Evolutionary conservation across 2,113 vertebrate species (phyloP).

Genomic region (Neodon shergylaensis): DNA sequence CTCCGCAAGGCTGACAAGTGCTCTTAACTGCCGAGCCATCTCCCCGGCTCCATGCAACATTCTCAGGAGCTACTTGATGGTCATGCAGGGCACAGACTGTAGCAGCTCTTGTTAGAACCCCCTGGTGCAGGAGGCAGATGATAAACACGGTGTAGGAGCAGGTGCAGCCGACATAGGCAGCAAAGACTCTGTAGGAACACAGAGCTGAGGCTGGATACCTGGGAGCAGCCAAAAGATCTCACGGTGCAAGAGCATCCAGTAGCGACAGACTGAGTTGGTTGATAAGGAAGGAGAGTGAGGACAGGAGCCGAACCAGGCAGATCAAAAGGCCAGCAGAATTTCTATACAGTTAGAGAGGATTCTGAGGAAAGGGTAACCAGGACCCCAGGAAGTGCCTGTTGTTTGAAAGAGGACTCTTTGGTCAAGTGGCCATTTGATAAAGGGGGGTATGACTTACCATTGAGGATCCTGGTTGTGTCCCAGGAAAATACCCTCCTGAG

Average conservation of each 20-base stretch:
- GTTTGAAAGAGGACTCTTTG: not conserved
- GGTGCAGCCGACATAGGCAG: not conserved
- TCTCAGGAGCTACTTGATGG: not conserved
- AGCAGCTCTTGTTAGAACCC: not conserved
- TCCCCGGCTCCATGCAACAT: not conserved
- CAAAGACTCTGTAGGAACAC: not conserved
- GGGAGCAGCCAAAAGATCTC: not conserved
- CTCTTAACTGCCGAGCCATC: not conserved
- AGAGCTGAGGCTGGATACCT: not conserved
- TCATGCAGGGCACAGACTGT: fast-evolving
- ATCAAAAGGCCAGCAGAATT: not conserved
- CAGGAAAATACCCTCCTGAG: not conserved
- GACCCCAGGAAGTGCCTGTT: not conserved
- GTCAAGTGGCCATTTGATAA: not conserved
- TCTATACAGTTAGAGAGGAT: not conserved
- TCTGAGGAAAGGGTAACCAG: not conserved
- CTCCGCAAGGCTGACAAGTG: not conserved
- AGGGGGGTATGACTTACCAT: not conserved
- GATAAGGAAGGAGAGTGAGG: not conserved
- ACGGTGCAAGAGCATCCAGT: not conserved
- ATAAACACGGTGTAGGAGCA: not conserved
- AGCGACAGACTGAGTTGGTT: not conserved
- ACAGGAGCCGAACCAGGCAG: not conserved
- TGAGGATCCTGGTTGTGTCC: not conserved
- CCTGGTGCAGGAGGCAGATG: not conserved